Evolutionary conservation across 1,140 invertebrate species (phyloP), one percentile per base, ranked within the genome.

Genomic region (Drosophila bocqueti): DNA sequence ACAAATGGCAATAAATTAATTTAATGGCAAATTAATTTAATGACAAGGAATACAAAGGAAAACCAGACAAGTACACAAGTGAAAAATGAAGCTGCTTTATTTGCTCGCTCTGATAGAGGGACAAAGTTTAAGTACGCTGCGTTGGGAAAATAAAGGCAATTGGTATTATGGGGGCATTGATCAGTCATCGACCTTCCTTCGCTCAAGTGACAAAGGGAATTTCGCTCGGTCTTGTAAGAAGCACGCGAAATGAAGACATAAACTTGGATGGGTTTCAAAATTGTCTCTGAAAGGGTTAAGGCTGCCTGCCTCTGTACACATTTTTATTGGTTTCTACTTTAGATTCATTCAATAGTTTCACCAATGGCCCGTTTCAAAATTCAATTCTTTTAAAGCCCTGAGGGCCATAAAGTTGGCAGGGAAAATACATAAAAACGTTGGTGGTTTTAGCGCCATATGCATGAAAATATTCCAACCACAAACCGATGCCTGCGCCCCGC

Each of bases 1-100:
- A 65, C 36, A 69, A 83, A 76, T 71, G 61, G 52, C 54, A 80
- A 83, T 80, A 83, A 83, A 83, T 83, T 76, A 66, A 79, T 76
- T 79, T 79, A 83, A 75, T 83, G 69, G 57, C 62, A 79, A 63
- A 83, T 83, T 79, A 66, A 79, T 79, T 79, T 79, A 83, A 75
- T 79, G 69, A 50, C 61, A 79, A 63, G 43, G 67, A 75, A 59
- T 76, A 59, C 67, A 61, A 61, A 42, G 46, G 43, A 60, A 31
- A 34, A 43, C 40, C 16, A 7, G n/a, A 31, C 13, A 62, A 55
- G 24, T 15, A 34, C 47, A 13, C 47, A 69, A 67, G 40, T 65
- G 47, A 52, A 77, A 71, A 54, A 71, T 55, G 57, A 78, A 83
- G 66, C 55, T 69, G 63, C 76, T 74, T 82, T 78, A 83, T 83